phyloP scores from a whole-genome alignment of 2,113 vertebrate genomes.

The Notothenia coriiceps region DNA sequence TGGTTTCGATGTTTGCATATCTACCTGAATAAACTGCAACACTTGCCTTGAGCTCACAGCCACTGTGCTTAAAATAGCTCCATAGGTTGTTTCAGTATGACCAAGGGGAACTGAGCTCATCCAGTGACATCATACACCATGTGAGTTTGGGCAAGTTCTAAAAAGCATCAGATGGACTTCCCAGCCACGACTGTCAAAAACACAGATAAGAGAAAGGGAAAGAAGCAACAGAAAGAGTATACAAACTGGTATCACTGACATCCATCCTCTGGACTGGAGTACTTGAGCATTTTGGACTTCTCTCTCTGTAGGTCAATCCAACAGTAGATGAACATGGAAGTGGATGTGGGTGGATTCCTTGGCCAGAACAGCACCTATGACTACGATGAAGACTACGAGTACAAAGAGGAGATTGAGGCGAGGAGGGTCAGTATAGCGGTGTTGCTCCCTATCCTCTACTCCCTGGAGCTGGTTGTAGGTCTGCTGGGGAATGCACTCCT shows the following conservation, averaged over 20 bases:
- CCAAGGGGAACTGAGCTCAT: conserved; percentile 40
- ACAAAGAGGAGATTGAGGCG: conserved; percentile 6
- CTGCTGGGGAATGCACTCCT: conserved; percentile 85
- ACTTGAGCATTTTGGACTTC: not conserved
- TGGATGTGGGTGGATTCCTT: conserved; percentile 67
- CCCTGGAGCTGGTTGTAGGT: conserved; percentile 80
- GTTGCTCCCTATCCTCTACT: conserved; percentile 80
- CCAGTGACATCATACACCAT: conserved; percentile 57
- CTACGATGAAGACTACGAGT: conserved; percentile 50
- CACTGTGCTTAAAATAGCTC: not conserved
- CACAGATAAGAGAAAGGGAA: not conserved
- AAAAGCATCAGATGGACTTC: conserved; percentile 17
- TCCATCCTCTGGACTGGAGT: not conserved
- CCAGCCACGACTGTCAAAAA: conserved; percentile 7
- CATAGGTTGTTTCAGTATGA: not conserved
- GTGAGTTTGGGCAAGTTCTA: conserved; percentile 42
- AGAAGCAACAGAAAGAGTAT: not conserved
- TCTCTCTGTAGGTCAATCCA: conserved; percentile 6
- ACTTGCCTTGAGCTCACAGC: not conserved
- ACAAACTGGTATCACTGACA: not conserved
- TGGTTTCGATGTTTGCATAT: not conserved
- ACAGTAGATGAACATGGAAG: conserved; percentile 41
- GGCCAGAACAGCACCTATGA: conserved; percentile 22
- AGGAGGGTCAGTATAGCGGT: conserved; percentile 24
- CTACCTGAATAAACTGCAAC: not conserved